Conservation (phyloP, 2,888 invertebrate genomes). For the Macrophya annulata region DNA sequence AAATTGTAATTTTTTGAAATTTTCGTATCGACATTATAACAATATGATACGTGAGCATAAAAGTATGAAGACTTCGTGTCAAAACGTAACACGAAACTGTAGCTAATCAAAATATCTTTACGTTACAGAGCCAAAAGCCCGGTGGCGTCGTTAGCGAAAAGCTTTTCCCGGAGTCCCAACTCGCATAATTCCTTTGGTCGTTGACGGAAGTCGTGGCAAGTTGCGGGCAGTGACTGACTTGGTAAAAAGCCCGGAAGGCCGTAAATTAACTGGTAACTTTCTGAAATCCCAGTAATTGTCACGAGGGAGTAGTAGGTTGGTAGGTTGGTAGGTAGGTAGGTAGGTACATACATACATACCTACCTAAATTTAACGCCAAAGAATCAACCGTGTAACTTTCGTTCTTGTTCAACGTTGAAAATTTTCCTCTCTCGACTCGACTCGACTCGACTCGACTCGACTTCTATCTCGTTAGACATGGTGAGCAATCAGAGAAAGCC, state of each 20-base stretch:
- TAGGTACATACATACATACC: neutral
- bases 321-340: no score
- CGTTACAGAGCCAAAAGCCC: neutral
- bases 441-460: no score
- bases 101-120: neutral
- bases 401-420: slow-evolving; percentile 21
- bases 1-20: no score
- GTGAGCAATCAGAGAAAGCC: neutral
- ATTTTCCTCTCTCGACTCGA: neutral
- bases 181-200: slow-evolving; percentile 40
- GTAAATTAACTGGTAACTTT: slow-evolving; percentile 51
- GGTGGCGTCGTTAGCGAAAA: slow-evolving; percentile 17
- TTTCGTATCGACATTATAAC: neutral
- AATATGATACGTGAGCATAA: neutral
- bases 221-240: slow-evolving; percentile 42
- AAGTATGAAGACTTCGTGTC: neutral
- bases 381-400: slow-evolving; percentile 15
- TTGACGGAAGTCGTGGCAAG: slow-evolving; percentile 42
- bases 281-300: slow-evolving; percentile 48
- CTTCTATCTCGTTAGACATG: neutral
- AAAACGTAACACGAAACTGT: neutral
- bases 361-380: neutral
- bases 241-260: slow-evolving; percentile 48
- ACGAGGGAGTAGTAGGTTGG: neutral
- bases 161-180: neutral